A percentile compares a stretch with the other conserved stretches of the same genome.
These are phyloP conservation scores for Turritopsis rubra DNA, from an alignment of 30 jellyfish, hydroid and myxozoan species.

Conservation along the genomic window DNA sequence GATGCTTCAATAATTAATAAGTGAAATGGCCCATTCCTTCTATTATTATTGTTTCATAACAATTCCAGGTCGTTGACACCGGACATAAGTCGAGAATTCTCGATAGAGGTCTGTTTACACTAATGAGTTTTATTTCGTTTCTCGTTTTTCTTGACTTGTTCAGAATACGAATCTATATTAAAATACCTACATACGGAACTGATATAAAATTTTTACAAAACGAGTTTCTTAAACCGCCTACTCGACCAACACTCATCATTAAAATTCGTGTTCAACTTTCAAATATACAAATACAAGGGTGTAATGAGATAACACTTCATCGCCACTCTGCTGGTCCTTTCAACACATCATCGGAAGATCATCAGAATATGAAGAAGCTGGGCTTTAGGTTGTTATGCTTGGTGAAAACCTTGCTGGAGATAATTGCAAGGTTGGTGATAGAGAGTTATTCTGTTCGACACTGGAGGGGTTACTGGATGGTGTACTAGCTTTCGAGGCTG, in stretches of 20 bases:
- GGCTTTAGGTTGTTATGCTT: not conserved
- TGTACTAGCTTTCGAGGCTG: constrained; percentile 75
- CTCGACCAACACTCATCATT: not conserved
- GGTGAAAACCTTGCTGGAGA: constrained; percentile 17
- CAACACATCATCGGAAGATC: not conserved
- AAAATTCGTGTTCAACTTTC: not conserved
- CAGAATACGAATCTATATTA: not conserved
- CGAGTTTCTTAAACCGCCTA: not conserved
- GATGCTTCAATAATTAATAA: too few species aligned
- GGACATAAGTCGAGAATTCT: too few species aligned
- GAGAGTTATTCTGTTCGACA: constrained; percentile 62
- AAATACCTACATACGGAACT: not conserved
- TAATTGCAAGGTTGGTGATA: constrained; percentile 69
- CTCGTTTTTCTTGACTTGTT: not conserved
- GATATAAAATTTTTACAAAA: not conserved
- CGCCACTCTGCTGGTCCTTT: not conserved
- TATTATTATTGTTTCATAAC: too few species aligned
- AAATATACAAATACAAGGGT: not conserved
- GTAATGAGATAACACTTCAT: not conserved
- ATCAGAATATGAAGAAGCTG: too few species aligned
- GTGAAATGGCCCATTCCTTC: too few species aligned
- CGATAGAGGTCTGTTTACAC: too few species aligned
- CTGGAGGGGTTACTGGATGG: constrained; percentile 58
- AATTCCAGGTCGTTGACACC: too few species aligned
- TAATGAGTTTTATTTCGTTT: too few species aligned